Conservation (phyloP, 2,797 vertebrate genomes). For the Paguma larvata region DNA sequence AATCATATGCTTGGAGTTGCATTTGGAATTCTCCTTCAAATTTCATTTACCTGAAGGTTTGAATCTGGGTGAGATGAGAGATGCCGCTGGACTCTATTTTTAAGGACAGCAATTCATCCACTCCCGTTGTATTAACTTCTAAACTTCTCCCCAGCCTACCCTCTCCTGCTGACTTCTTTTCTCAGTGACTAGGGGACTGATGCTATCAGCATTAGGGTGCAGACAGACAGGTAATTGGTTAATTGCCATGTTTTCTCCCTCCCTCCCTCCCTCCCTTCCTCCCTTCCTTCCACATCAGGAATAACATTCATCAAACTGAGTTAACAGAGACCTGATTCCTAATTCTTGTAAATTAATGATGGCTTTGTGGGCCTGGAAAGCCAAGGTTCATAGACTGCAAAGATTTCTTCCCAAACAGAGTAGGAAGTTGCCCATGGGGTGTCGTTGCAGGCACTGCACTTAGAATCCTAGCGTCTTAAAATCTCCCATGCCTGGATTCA, state of each 20-base stretch:
- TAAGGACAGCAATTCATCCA: background rate
- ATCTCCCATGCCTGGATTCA: background rate
- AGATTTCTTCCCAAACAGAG: background rate
- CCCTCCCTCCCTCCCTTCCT: background rate
- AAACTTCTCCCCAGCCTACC: background rate
- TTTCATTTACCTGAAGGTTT: background rate
- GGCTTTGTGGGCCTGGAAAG: background rate
- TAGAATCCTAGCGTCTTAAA: background rate
- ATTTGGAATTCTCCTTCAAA: slow-evolving; percentile 15
- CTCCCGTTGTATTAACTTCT: background rate
- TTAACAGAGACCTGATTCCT: background rate
- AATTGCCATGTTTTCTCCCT: background rate
- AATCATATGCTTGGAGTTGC: slow-evolving; percentile 15
- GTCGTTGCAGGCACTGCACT: background rate
- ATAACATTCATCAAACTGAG: background rate
- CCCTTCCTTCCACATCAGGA: background rate
- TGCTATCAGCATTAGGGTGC: too few relatives aligned
- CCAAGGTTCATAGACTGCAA: background rate
- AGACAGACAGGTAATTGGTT: background rate
- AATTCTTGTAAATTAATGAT: background rate
- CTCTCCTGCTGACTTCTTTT: background rate
- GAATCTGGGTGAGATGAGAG: background rate
- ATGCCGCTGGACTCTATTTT: background rate
- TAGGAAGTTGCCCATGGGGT: background rate
- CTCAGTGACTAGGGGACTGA: background rate